Base-by-base conservation (phyloP, 2,888 invertebrate species). In the Lutraria lutraria region DNA sequence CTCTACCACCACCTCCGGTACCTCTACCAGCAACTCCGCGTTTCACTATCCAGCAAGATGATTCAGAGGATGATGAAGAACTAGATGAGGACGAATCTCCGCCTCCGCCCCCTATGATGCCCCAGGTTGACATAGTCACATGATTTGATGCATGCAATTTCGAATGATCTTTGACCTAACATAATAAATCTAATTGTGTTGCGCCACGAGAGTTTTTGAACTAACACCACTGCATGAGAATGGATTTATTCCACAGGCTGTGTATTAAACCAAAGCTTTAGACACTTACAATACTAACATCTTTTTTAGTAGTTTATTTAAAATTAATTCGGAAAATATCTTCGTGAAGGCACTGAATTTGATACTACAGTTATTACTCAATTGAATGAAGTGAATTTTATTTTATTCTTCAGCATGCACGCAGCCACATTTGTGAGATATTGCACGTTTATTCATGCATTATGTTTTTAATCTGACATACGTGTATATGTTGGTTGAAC, bases 41-140 rank as follows among this genome's bases (percentile, higher is more conserved):
- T 53, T 84, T 88, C 43, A 15, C 81, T 15, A 84, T 86, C 43
- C 90, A 81, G 53, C 85, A 60, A 68, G 83, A 84, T 21, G 81
- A 63, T 60, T 53, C 86, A 76, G 85, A 68, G 31, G 89, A 86
- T 43, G 89, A 88, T 43, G 86, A 8, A 8, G 43, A 83, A 12
- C 76, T 79, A 29, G 83, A 53, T 53, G 82, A 82, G 53, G 79
- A 72, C 31, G 79, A 53, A 12, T 83, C 86, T 19, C 81, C 79
- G 29, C 83, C 80, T 16, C 76, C 85, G 43, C 43, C 43, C 0
- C 85, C 85, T 3, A 76, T 84, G 31, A 84, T 83, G 81, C 84
- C 87, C 0, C 87, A 88, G 87, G 87, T 88, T 86, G 68, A 76
- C 31, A 31, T 31, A 31, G 34, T 13, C 76, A 76, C 76, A 15